These are phyloP conservation scores for Chloroceryle aenea DNA, from an alignment of 2,113 vertebrate genomes.

Conservation along the genomic window DNA sequence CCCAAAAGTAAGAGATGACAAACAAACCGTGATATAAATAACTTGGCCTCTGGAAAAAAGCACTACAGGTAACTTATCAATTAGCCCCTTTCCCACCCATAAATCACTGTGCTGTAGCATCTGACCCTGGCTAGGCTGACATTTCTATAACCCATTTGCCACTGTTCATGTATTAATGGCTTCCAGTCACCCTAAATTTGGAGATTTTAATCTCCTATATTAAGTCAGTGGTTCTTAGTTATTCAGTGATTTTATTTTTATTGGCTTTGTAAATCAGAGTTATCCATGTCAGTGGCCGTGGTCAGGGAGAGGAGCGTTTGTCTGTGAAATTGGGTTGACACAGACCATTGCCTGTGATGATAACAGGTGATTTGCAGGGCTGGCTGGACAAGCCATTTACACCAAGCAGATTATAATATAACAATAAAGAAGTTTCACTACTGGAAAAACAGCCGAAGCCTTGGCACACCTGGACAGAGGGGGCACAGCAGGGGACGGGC, in stretches of 20 bases:
- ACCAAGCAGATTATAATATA: constrained; percentile 71
- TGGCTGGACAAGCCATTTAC: constrained; percentile 66
- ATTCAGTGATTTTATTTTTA: constrained; percentile 78
- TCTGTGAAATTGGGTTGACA: constrained; percentile 87
- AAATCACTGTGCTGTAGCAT: background rate
- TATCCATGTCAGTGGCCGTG: constrained; percentile 72
- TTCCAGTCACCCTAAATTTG: constrained; percentile 59
- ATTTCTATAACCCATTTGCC: constrained; percentile 64
- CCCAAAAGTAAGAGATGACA: constrained; percentile 22
- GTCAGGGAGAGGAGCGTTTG: constrained; percentile 76
- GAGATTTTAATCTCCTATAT: constrained; percentile 78
- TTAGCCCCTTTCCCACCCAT: constrained; percentile 48
- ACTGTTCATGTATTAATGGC: constrained; percentile 44
- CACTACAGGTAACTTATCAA: constrained; percentile 33
- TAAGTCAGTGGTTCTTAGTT: constrained; percentile 69
- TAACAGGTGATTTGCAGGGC: constrained; percentile 77
- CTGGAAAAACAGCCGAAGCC: background rate
- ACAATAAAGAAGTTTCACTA: constrained; percentile 44
- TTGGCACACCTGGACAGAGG: background rate
- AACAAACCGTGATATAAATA: background rate
- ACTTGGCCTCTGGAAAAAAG: background rate
- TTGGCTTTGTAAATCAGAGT: constrained; percentile 84
- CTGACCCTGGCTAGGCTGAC: constrained; percentile 41
- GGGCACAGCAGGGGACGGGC: background rate
- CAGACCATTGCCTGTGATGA: constrained; percentile 80